A percentile compares a stretch with the other conserved stretches of the same genome.
Evolutionary conservation across 2,113 vertebrate genomes (phyloP).

Genomic region (Corythaeola cristata): DNA sequence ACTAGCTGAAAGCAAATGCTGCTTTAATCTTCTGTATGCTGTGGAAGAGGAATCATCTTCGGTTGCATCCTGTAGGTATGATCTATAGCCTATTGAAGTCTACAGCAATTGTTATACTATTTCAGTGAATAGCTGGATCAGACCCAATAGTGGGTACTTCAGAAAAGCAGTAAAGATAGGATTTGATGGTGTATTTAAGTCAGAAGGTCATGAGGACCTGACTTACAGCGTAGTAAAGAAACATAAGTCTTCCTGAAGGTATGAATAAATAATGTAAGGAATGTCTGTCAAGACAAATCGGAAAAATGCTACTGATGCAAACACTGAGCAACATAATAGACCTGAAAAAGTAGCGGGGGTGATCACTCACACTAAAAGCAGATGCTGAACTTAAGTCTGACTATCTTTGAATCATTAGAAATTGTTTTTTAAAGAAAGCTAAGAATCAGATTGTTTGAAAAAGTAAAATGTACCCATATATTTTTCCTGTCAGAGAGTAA

Average conservation of each 20-base stretch:
- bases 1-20: neutral
- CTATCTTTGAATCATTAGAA: neutral
- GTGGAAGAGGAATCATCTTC: neutral
- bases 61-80: neutral
- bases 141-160: neutral
- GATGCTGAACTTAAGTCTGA: neutral
- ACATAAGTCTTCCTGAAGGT: neutral
- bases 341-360: neutral
- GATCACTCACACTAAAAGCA: neutral
- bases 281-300: neutral
- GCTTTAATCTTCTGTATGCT: neutral
- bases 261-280: neutral
- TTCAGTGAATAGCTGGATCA: neutral
- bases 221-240: neutral
- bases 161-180: neutral
- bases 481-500: neutral
- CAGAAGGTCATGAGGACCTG: neutral
- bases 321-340: neutral
- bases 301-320: neutral
- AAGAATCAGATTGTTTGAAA: neutral
- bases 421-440: neutral
- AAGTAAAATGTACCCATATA: neutral
- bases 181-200: neutral
- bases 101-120: neutral
- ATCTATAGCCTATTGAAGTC: neutral